Evolutionary conservation across 2,113 vertebrate genomes (phyloP).

Genomic region (Craseonycteris thonglongyai): DNA sequence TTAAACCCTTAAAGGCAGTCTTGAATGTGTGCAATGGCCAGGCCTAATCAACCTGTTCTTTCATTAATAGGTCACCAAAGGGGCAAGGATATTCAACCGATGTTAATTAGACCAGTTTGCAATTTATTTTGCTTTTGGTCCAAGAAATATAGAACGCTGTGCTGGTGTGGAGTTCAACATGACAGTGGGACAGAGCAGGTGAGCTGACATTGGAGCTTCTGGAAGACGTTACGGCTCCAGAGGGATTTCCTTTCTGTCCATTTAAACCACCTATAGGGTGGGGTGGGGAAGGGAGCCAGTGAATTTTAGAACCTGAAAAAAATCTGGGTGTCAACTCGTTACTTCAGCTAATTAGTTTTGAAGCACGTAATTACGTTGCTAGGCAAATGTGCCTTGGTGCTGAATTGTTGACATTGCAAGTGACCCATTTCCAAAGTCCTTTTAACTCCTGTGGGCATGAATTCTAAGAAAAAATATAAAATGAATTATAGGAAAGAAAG

Average conservation of each 20-base stretch:
- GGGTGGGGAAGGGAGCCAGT: not conserved
- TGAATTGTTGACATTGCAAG: not conserved
- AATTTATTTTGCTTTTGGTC: conserved; percentile 86
- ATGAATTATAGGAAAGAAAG: not conserved
- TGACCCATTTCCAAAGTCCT: not conserved
- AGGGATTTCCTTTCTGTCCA: not conserved
- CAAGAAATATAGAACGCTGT: conserved; percentile 76
- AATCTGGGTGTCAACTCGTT: not conserved
- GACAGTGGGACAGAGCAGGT: conserved; percentile 68
- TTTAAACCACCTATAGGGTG: not conserved
- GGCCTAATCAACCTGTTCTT: not conserved
- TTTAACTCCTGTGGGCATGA: not conserved
- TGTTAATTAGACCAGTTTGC: conserved; percentile 82
- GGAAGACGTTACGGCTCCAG: not conserved
- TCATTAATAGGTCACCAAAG: conserved; percentile 75
- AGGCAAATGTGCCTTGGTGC: not conserved
- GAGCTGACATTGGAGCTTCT: conserved; percentile 13
- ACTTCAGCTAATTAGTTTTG: not conserved
- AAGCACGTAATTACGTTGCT: not conserved
- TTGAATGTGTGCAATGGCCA: rapidly evolving
- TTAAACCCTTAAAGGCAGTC: not conserved
- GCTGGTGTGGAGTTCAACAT: conserved; percentile 81
- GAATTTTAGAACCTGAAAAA: not conserved
- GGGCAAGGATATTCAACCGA: conserved; percentile 79
- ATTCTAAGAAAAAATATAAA: not conserved